phyloP scores from a whole-genome alignment of 2,113 vertebrate genomes.

The Plestiodon gilberti region DNA sequence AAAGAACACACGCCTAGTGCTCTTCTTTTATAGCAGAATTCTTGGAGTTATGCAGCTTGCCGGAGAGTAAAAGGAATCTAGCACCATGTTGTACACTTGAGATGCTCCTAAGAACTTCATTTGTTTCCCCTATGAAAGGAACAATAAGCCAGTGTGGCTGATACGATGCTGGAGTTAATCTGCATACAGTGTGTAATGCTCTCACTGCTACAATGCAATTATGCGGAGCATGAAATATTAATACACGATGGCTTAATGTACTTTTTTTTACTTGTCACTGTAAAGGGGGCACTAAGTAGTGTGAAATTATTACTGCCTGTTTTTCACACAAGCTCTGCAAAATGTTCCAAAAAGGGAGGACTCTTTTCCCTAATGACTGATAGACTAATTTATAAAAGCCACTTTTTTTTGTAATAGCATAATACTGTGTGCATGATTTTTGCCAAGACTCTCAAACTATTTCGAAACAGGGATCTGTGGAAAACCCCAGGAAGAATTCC shows the following conservation, averaged over 20 bases:
- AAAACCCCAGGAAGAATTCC: not conserved
- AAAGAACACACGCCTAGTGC: not conserved
- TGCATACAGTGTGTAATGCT: not conserved
- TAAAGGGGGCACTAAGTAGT: not conserved
- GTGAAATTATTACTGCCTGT: not conserved
- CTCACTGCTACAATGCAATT: slow-evolving; percentile 9
- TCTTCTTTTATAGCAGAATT: not conserved
- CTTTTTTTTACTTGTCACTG: slow-evolving; percentile 10
- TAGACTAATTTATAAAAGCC: accelerated
- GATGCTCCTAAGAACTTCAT: not conserved
- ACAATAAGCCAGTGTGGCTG: not conserved
- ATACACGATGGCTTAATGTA: not conserved
- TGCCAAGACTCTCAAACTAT: not conserved
- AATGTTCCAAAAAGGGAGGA: not conserved
- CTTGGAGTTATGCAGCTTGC: accelerated
- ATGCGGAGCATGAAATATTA: not conserved
- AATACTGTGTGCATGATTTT: not conserved
- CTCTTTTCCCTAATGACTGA: not conserved
- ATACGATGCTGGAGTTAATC: not conserved
- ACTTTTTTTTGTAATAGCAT: not conserved
- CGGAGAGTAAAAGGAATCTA: not conserved
- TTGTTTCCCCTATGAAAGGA: not conserved
- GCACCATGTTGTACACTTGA: accelerated
- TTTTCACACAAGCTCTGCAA: not conserved
- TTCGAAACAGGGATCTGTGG: not conserved